Evolutionary conservation across 1,140 invertebrate genomes (phyloP), one percentile per base, ranked within the genome.

Genomic region (Trichonephila clavipes): DNA sequence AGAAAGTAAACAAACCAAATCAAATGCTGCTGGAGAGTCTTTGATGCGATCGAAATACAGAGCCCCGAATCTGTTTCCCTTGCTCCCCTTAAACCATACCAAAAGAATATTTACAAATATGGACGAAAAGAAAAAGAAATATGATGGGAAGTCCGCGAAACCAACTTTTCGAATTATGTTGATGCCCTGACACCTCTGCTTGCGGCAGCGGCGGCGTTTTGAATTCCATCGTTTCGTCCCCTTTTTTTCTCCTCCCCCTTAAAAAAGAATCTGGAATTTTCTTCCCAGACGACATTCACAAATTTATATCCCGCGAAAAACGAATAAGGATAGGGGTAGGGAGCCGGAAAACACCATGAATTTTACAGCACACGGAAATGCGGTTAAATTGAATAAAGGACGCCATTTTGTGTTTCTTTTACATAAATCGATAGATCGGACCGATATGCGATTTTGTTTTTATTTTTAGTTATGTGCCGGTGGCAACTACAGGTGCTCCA

Each of bases 341-440:
- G 24, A 59, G n/a, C 51, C 51, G 51, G 83, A 85, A 85, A 81
- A 90, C 69, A 69, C 34, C 89, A 90, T 90, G 89, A 90, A 90
- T 90, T 90, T 90, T 82, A 90, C 89, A 90, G 89, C 58, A 82
- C 89, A 72, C 21, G 89, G 64, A 90, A 90, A 69, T 81, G 89
- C 28, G 89, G 69, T 81, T 90, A 82, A 82, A 90, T 90, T 90
- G 89, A 90, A 90, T 90, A 90, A 90, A 90, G 72, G 24, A 21
- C 72, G 89, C 89, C 69, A 82, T 90, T 90, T 90, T 90, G 24
- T 90, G 89, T 90, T 90, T 90, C 89, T 90, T 90, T 90, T 90
- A 82, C 89, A 90, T 90, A 90, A 90, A 90, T 90, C 89, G 24
- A 90, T 90, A 90, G 66, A 59, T 59, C 24, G 72, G 66, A 69